Evolutionary conservation across 1,140 invertebrate genomes (phyloP), one percentile per base, ranked within the genome.

Genomic region (Psix sp.): DNA sequence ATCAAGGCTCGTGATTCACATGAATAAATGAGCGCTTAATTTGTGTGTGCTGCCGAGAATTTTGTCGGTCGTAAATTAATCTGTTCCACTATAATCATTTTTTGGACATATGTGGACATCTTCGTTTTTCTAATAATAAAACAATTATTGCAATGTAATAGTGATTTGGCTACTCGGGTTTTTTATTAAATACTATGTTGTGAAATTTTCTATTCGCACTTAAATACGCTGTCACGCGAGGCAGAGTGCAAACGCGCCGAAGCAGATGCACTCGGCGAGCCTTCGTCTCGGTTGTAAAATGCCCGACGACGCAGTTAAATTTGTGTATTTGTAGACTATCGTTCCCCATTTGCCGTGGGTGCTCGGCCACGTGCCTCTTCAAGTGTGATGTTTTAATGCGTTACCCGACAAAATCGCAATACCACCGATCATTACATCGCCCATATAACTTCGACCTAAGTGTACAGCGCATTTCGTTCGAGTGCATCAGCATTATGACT

Each of bases 321-420:
- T 73, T 74, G 81, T 81, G 54, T 68, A 81, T 80, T 80, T 78
- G 77, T 74, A 79, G 68, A 77, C 15, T 24, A 13, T 52, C 21
- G 13, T 48, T 36, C 5, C 42, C 43, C 36, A 49, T 57, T 49
- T 36, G 36, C 49, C 26, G 42, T 24, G 43, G 18, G 26, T 48
- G 29, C 18, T 49, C 38, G n/a, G 65, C 52, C 54, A 59, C 65
- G 54, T 59, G 65, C 65, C 65, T 45, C 36, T 29, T 49, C 40
- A 24, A 49, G 52, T 51, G 45, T 59, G 52, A 68, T 59, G 65
- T 52, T 49, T 68, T 68, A 59, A 59, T 43, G 54, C 39, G 31
- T 31, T 13, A 36, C 20, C 36, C 18, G 36, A 46, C 54, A 40
- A 54, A 46, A 60, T 60, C 20, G 48, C 48, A 48, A 45, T 70